These are phyloP conservation scores for Euura saliciscinereae DNA, from an alignment of 1,140 invertebrate species.

Conservation along the genomic window DNA sequence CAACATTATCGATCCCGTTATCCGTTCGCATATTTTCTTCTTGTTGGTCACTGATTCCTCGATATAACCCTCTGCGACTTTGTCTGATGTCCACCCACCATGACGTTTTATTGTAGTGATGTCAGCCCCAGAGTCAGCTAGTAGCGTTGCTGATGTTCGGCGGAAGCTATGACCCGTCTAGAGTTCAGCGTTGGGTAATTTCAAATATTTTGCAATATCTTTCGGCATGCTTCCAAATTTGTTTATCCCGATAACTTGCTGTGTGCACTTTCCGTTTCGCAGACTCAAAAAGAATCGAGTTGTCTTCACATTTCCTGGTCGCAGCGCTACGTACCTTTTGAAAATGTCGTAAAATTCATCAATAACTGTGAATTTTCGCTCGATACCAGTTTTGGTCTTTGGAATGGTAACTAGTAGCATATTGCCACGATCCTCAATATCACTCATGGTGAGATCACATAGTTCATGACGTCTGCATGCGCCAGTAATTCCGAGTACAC, in stretches of 20 bases:
- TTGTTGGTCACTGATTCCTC: conserved; percentile 22
- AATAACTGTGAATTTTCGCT: conserved; percentile 19
- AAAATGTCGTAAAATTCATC: conserved; percentile 27
- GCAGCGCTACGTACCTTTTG: conserved; percentile 25
- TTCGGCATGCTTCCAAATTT: no score
- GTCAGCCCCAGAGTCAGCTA: conserved; percentile 30
- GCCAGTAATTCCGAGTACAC: conserved; percentile 22
- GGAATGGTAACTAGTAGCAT: conserved; percentile 9
- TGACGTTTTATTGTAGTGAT: conserved; percentile 29
- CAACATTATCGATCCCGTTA: background rate
- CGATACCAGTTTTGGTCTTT: conserved; percentile 15
- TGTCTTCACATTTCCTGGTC: conserved; percentile 18
- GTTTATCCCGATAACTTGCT: no score
- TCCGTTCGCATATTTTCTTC: conserved; percentile 24
- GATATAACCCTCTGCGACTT: conserved; percentile 22
- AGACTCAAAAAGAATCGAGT: conserved; percentile 29
- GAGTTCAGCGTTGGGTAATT: conserved; percentile 20
- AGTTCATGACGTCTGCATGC: conserved; percentile 18
- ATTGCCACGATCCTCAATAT: background rate
- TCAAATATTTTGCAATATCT: conserved; percentile 26
- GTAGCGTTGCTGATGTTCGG: conserved; percentile 25
- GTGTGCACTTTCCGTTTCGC: no score
- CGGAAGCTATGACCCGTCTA: conserved; percentile 18
- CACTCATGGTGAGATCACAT: background rate
- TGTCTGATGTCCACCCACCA: conserved; percentile 26